phyloP scores from a whole-genome alignment of 2,888 invertebrate genomes.

The Cataglyphis albicans region DNA sequence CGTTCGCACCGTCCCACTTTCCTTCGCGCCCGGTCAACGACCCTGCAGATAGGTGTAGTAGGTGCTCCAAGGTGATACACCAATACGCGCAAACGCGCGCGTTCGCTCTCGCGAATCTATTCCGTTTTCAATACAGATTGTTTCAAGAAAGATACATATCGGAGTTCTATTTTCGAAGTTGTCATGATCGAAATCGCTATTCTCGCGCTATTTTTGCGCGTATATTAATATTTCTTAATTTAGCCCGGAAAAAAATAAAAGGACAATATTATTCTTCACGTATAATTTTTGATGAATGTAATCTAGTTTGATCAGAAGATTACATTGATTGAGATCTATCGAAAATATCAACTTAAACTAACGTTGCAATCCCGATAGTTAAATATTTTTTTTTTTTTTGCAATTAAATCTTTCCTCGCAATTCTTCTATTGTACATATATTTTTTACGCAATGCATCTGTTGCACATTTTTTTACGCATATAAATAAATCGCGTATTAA shows the following conservation, averaged over 20 bases:
- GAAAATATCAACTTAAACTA: background rate
- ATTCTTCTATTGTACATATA: background rate
- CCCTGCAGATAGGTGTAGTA: conserved; percentile 81
- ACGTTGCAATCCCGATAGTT: conserved; percentile 4
- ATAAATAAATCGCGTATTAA: background rate
- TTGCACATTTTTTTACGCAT: background rate
- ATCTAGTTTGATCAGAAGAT: background rate
- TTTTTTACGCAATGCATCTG: conserved; percentile 8
- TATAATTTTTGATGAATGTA: background rate
- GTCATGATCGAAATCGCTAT: background rate
- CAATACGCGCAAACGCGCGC: conserved; percentile 67
- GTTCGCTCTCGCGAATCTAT: conserved; percentile 57
- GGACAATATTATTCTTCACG: background rate
- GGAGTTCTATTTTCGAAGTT: background rate
- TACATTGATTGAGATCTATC: background rate
- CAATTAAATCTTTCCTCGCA: background rate
- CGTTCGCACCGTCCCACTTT: conserved; percentile 85
- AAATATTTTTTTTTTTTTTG: background rate
- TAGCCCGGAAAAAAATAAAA: background rate
- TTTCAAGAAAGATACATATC: background rate
- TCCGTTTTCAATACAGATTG: conserved; percentile 45
- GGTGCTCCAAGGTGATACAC: conserved; percentile 81
- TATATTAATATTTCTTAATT: background rate
- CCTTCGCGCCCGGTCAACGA: conserved; percentile 85
- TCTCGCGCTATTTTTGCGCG: background rate